Evolutionary conservation across 2,888 invertebrate species (phyloP), one percentile per base, ranked within the genome.

Genomic region (Eugnorisma glareosa): DNA sequence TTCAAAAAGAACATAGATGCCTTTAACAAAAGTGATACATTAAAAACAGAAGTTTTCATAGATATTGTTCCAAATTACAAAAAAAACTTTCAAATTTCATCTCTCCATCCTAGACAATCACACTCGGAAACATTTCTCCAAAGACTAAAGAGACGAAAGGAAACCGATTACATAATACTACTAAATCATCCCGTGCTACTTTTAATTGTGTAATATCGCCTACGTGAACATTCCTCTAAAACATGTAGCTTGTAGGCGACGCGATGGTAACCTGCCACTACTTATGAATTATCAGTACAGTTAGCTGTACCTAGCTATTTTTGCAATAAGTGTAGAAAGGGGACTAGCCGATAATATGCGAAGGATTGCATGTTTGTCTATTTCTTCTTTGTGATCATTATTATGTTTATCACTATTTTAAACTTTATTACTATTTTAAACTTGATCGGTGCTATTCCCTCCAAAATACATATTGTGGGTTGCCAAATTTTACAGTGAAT

Each of bases 181-280:
- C 28, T 74, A 79, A 79, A 79, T 74, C 75, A 66, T 82, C 37
- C 13, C n/a, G 28, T 48, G 51, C 45, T 74, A 81, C 67, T 78
- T 87, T 82, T 85, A 84, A 81, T 85, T 77, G 78, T 84, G 40
- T 82, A 75, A 69, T 86, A 84, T 82, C 73, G 70, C 59, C 61
- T 71, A 77, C 70, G 21, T 73, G 64, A 67, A 75, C 69, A 80
- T 83, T 83, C 67, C 70, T 75, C 67, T 83, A 51, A 83, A 83
- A 75, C 81, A 71, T 81, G 69, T 70, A 71, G 37, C 73, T 79
- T 72, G 77, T 77, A 84, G 77, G 85, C 79, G 77, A 84, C 45
- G 57, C 59, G 35, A 45, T 63, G 57, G 61, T 75, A 57, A 57
- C 75, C 75, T 85, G 75, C 78, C 67, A 76, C 64, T 43, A 57